These are phyloP conservation scores for Rutilus rutilus DNA, from an alignment of 2,113 vertebrate genomes.

Conservation along the genomic window DNA sequence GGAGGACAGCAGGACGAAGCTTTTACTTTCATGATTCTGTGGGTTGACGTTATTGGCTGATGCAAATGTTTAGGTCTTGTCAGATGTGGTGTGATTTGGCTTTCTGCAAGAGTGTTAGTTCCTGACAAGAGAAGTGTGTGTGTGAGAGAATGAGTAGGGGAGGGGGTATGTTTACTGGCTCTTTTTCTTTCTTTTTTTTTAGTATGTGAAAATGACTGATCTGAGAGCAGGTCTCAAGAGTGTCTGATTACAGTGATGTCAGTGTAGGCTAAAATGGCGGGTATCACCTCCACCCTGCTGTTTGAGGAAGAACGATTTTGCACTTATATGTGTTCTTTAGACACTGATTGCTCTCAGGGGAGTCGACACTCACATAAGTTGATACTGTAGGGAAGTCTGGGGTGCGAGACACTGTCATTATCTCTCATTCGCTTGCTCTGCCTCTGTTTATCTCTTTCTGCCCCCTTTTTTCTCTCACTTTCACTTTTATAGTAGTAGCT, in stretches of 20 bases:
- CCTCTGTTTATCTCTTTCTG: constrained; percentile 10
- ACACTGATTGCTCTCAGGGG: constrained; percentile 49
- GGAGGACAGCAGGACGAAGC: background rate
- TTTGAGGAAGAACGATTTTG: constrained; percentile 36
- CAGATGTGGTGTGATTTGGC: constrained; percentile 5
- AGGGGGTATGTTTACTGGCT: constrained; percentile 27
- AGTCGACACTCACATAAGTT: constrained; percentile 11
- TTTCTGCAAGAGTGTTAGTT: background rate
- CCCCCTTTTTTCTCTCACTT: background rate
- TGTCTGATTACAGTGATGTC: constrained; percentile 53
- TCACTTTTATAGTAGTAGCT: background rate
- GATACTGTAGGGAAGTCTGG: constrained; percentile 31
- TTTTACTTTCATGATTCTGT: constrained; percentile 4
- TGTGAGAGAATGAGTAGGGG: background rate
- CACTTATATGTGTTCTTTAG: constrained; percentile 44
- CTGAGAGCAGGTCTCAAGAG: constrained; percentile 50
- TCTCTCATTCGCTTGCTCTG: constrained; percentile 16
- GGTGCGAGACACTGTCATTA: constrained; percentile 25
- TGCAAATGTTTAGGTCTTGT: constrained; percentile 11
- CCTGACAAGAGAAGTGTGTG: constrained; percentile 12
- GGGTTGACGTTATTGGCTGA: background rate
- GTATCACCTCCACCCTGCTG: constrained; percentile 41
- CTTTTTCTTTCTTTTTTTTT: constrained; percentile 33
- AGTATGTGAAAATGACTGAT: constrained; percentile 50
- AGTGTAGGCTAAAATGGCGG: constrained; percentile 22